Base-by-base conservation (phyloP, 2,113 vertebrate genomes). In the Pollimyrus isidori region DNA sequence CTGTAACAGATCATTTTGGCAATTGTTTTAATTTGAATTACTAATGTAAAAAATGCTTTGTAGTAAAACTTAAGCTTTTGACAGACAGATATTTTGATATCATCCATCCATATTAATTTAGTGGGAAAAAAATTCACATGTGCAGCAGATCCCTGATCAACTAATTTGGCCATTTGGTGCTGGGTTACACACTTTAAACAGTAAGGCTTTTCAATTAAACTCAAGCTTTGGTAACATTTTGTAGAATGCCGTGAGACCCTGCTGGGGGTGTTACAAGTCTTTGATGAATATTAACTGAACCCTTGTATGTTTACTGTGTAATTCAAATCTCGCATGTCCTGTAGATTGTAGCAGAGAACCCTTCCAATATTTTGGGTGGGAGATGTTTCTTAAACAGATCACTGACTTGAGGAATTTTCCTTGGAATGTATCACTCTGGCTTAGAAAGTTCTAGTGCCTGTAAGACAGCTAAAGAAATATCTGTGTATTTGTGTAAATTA, bases 171-270 rank as follows among this genome's bases (percentile, higher is more conserved):
- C 87, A 89, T 86, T 94, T 95, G 91, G 90, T 73, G 94, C 91
- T 93, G 91, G 90, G 92, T 93, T 94, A 56, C 92, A 93, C 92
- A 93, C 89, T 93, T 94, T 91, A 91, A 94, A 93, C 94, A 95
- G 95, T 96, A 95, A 96, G 95, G 95, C 95, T 96, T 93, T 95
- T 94, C 89, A 96, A 95, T 89, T 69, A 92, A 94, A 95, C 95
- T 95, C 93, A 80, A 62, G 89, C 65, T 94, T 92, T 69, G 89
- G 90, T 91, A 91, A 89, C 53, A 45, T 26, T 87, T n/a, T 87
- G 85, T 58, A 62, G 45, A n/a, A 26, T 23, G 48, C 83, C 10
- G 4, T 42, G 30, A 42, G 73, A 80, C 73, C 73, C 73, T 42
- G 73, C 17, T 80, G 73, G n/a, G 49, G 50, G 48, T 19, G 35